These are phyloP conservation scores for Drosophila pseudoananassae DNA, from an alignment of 1,140 invertebrate genomes.

Conservation along the genomic window DNA sequence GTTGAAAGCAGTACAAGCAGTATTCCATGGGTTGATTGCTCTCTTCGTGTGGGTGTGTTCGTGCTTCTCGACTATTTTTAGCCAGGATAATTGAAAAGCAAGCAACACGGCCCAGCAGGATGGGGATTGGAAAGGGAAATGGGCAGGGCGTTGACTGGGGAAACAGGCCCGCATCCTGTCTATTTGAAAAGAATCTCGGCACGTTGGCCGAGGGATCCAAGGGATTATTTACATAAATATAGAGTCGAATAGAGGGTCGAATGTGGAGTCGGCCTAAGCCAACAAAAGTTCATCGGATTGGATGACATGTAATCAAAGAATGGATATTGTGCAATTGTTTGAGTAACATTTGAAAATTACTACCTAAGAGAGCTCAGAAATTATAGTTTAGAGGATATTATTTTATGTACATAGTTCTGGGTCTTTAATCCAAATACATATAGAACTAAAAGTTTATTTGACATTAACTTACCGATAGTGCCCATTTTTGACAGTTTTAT, in stretches of 20 bases:
- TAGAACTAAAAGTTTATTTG: too few relatives aligned
- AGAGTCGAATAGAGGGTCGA: not conserved
- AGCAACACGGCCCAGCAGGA: conserved; percentile 54
- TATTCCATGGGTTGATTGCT: conserved; percentile 32
- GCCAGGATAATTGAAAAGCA: conserved; percentile 77
- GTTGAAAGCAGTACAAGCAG: conserved; percentile 39
- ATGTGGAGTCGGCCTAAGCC: conserved; percentile 24
- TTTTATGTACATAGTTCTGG: too few relatives aligned
- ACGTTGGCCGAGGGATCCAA: conserved; percentile 15
- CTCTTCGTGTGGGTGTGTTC: conserved; percentile 6
- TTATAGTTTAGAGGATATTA: too few relatives aligned
- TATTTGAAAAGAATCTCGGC: conserved; percentile 57
- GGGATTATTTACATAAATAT: conserved; percentile 66
- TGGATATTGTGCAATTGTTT: conserved; percentile 44
- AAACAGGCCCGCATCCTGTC: conserved; percentile 26
- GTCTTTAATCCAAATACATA: too few relatives aligned
- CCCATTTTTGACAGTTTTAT: conserved; percentile 53
- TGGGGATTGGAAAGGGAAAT: conserved; percentile 10
- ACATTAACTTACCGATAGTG: conserved; percentile 60
- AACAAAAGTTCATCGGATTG: conserved; percentile 38
- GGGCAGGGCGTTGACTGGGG: conserved; percentile 21
- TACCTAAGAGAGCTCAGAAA: too few relatives aligned
- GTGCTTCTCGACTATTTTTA: conserved; percentile 60
- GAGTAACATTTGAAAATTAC: conserved; percentile 14
- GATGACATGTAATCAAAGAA: conserved; percentile 37